A percentile compares a stretch with the other conserved stretches of the same genome.
Conservation (phyloP, 2,888 invertebrate species). For the Hetaerina titia region DNA sequence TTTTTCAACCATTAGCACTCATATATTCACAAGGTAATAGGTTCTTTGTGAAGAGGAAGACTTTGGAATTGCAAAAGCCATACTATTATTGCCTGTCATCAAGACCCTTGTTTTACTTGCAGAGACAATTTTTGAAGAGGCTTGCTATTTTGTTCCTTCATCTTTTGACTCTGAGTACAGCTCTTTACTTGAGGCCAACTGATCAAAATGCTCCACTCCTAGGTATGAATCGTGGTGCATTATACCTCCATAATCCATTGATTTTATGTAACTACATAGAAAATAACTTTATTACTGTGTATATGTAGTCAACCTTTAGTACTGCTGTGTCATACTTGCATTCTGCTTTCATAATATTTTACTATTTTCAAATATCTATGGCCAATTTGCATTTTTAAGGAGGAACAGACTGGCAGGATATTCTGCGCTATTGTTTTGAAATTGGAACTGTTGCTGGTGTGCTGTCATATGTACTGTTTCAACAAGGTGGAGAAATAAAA, state of each 20-base stretch:
- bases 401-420: slow-evolving; percentile 78
- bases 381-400: slow-evolving; percentile 69
- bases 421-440: slow-evolving; percentile 88
- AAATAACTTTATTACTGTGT: neutral
- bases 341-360: neutral
- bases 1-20: no score
- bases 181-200: slow-evolving; percentile 93
- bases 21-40: no score
- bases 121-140: slow-evolving; percentile 96
- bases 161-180: slow-evolving; percentile 90
- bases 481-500: slow-evolving; percentile 96
- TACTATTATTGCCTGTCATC: no score
- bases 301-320: neutral
- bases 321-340: neutral
- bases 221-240: slow-evolving; percentile 69
- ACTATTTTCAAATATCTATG: neutral
- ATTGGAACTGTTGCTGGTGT: slow-evolving; percentile 91
- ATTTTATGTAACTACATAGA: neutral
- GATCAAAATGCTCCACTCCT: slow-evolving; percentile 81
- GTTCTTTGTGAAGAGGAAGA: no score
- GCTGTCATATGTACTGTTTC: slow-evolving; percentile 91
- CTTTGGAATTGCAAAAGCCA: neutral
- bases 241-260: neutral
- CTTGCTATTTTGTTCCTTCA: slow-evolving; percentile 93
- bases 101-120: slow-evolving; percentile 73